These are phyloP conservation scores for Syngnathus typhle DNA, from an alignment of 2,113 vertebrate species.

Conservation along the genomic window DNA sequence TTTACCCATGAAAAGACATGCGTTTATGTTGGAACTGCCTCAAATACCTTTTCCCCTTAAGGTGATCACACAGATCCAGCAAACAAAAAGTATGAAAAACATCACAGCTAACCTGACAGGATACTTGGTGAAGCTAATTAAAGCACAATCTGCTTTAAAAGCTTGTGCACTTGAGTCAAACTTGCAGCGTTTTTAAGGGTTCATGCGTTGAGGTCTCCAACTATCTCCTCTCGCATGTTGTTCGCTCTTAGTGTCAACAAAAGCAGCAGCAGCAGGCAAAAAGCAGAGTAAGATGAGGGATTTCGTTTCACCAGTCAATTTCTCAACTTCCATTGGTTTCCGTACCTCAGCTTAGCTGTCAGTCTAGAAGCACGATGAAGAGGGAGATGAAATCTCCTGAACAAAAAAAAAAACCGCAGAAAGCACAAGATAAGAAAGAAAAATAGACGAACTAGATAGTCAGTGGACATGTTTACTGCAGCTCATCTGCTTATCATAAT, in stretches of 20 bases:
- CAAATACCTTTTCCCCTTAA: constrained; percentile 43
- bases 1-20: constrained; percentile 38
- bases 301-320: constrained; percentile 73
- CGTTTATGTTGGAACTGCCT: constrained; percentile 62
- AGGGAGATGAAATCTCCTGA: constrained; percentile 75
- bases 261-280: constrained; percentile 23
- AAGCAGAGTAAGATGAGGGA: constrained; percentile 44
- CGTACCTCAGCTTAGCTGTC: constrained; percentile 84
- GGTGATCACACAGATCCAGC: constrained; percentile 43
- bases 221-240: constrained; percentile 35
- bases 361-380: constrained; percentile 75
- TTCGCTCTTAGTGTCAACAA: constrained; percentile 39
- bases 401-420: constrained; percentile 78
- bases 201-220: constrained; percentile 58
- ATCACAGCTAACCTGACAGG: constrained; percentile 43
- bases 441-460: constrained; percentile 42
- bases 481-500: constrained; percentile 41
- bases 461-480: constrained; percentile 45
- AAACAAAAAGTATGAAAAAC: constrained; percentile 59
- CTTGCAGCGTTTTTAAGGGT: constrained; percentile 44
- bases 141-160: background rate
- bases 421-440: constrained; percentile 68
- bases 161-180: constrained; percentile 32
- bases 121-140: background rate
- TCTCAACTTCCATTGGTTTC: constrained; percentile 81